Percentiles rank a stretch among this genome's conserved stretches.
Evolutionary conservation across 2,113 vertebrate species (phyloP).

Genomic region (Python bivittatus): DNA sequence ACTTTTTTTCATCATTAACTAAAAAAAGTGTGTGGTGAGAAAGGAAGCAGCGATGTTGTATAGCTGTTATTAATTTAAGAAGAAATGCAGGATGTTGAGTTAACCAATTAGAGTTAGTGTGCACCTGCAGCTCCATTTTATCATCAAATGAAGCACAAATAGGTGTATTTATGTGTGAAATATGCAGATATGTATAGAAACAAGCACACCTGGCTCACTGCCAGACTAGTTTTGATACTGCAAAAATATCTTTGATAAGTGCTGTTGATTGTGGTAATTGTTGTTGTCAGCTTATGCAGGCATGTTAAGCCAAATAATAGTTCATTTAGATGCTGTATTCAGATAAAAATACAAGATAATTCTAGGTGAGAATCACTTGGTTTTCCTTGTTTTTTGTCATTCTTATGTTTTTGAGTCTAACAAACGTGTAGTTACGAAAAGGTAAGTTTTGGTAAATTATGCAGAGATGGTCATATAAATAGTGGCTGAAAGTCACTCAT

Average conservation of each 20-base stretch:
- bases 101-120: not conserved
- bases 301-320: not conserved
- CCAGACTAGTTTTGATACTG: constrained; percentile 2
- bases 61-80: not conserved
- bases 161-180: constrained; percentile 11
- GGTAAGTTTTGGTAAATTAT: not conserved
- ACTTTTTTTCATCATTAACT: not conserved
- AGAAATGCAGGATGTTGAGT: not conserved
- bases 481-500: not conserved
- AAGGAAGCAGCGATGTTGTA: not conserved
- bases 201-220: not conserved
- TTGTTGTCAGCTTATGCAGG: not conserved
- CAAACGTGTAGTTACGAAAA: not conserved
- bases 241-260: not conserved
- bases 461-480: not conserved
- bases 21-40: not conserved
- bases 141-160: not conserved
- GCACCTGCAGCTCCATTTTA: constrained; percentile 19
- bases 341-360: rapidly evolving
- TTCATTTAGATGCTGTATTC: not conserved
- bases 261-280: not conserved
- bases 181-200: constrained; percentile 8
- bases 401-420: not conserved
- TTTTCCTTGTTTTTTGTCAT: not conserved
- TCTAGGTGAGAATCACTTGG: not conserved